phyloP scores from a whole-genome alignment of 2,113 vertebrate species.

The Microcebus griseorufus region DNA sequence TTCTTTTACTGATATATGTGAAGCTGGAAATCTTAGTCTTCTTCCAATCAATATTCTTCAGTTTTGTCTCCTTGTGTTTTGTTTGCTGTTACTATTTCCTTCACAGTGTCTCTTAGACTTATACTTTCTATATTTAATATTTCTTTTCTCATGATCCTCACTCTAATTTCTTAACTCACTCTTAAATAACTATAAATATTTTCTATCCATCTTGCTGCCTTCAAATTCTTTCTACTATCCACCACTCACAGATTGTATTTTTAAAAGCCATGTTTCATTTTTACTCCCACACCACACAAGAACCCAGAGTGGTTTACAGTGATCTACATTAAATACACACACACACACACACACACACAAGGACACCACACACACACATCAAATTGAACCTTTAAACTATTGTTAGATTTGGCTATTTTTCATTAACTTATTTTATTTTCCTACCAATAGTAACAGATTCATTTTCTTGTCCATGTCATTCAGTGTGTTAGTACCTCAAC shows the following conservation, averaged over 20 bases:
- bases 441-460: not conserved
- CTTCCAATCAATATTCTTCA: slow-evolving; percentile 40
- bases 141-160: not conserved
- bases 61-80: slow-evolving; percentile 26
- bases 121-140: not conserved
- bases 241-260: not conserved
- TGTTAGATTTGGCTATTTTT: not conserved
- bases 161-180: slow-evolving; percentile 33
- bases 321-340: not conserved
- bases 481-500: not conserved
- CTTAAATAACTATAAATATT: slow-evolving; percentile 58
- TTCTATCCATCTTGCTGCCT: not conserved
- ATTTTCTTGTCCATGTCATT: not conserved
- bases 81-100: not conserved
- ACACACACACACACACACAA: not conserved
- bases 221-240: not conserved
- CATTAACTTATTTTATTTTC: not conserved
- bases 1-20: not conserved
- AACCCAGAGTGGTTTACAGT: not conserved
- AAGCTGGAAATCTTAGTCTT: not conserved
- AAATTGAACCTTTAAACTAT: not conserved
- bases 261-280: not conserved
- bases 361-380: not conserved
- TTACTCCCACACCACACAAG: not conserved
- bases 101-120: not conserved